Evolutionary conservation across 2,113 vertebrate species (phyloP), one percentile per base, ranked within the genome.

Genomic region (Cebidichthys violaceus): DNA sequence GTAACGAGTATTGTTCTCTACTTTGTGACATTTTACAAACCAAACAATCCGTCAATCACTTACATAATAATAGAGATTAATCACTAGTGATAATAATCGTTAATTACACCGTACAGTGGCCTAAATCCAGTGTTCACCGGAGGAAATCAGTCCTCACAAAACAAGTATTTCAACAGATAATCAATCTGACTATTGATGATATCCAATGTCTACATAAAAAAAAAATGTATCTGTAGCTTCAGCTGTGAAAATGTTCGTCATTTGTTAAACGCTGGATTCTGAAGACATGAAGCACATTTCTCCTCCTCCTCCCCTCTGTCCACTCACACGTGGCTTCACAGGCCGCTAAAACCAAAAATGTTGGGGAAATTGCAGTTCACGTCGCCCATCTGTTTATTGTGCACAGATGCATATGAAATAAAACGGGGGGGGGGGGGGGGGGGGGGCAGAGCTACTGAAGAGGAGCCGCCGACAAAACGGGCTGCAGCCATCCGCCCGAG

Each of bases 341-440:
- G n/a, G 37, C n/a, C 74, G 41, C 37, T 29, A n/a, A 66, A 62
- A 75, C 27, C 47, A 74, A 65, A n/a, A n/a, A 79, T 29, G 41
- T 45, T n/a, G 41, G 27, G n/a, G 61, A 68, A 52, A n/a, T 9
- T 52, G 33, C 17, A 35, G 66, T 39, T 15, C 39, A 61, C 47
- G n/a, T 54, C 13, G n/a, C 64, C 17, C 0, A 3, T 57, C 62
- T 29, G 67, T 18, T n/a, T 27, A 57, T 4, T 67, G 50, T 41
- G 22, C 22, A 43, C 27, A 18, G 45, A 65, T 59, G 39, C n/a
- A 22, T 60, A 71, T 31, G 37, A 35, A 64, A 82, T 20, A 72
- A 20, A n/a, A n/a, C n/a, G n/a, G n/a, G n/a, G n/a, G n/a, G n/a
- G n/a, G n/a, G n/a, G n/a, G n/a, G n/a, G n/a, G n/a, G n/a, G n/a